phyloP scores from a whole-genome alignment of 2,113 vertebrate genomes.

The Cisticola juncidis region DNA sequence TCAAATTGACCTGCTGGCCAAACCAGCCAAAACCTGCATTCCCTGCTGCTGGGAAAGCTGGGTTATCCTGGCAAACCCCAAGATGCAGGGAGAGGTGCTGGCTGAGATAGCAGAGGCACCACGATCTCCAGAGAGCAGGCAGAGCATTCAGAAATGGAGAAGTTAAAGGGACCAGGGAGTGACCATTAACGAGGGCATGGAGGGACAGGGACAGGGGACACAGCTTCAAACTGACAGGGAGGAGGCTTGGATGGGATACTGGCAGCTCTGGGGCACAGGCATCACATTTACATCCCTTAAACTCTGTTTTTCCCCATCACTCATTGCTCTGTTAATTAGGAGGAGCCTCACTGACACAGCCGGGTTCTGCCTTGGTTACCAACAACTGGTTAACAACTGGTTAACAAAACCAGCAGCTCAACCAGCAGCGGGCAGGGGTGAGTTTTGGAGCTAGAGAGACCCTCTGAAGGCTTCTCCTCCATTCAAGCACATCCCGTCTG shows the following conservation, averaged over 20 bases:
- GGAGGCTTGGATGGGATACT: not conserved
- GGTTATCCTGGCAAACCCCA: not conserved
- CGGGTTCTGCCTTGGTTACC: not conserved
- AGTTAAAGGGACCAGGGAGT: not conserved
- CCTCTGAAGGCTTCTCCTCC: not conserved
- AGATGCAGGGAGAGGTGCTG: not conserved
- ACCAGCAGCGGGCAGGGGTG: not conserved
- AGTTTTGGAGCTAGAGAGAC: not conserved
- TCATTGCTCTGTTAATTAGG: not conserved
- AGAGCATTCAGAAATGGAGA: not conserved
- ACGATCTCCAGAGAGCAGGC: not conserved
- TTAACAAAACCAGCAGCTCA: not conserved
- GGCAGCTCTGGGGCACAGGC: not conserved
- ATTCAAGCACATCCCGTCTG: not conserved
- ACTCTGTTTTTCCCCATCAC: not conserved
- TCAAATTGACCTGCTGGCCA: too few relatives aligned
- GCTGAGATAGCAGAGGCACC: not conserved
- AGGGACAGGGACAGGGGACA: not conserved
- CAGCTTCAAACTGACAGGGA: not conserved
- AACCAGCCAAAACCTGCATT: too few relatives aligned
- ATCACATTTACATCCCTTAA: accelerated
- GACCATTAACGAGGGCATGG: not conserved
- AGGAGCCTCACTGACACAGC: not conserved
- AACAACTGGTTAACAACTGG: too few relatives aligned
- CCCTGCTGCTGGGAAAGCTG: not conserved